phyloP scores from a whole-genome alignment of 1,140 invertebrate genomes.

The Sycophaga agraensis region DNA sequence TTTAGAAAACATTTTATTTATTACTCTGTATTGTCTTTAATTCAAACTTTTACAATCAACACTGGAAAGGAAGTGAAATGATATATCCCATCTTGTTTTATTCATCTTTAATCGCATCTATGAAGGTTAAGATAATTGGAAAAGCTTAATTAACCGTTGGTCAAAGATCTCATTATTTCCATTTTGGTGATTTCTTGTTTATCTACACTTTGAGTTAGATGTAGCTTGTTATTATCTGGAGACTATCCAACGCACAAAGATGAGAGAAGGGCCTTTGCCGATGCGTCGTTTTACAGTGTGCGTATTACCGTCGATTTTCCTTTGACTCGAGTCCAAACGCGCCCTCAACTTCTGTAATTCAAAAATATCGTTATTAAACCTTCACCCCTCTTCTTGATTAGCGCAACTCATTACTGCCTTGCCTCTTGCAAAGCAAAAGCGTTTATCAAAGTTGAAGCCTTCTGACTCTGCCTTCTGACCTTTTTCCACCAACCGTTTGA shows the following conservation, averaged over 20 bases:
- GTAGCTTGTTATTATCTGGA: constrained; percentile 4
- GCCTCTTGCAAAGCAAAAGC: neutral
- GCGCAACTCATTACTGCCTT: constrained; percentile 19
- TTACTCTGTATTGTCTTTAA: no score
- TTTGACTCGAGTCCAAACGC: neutral
- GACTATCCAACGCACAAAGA: neutral
- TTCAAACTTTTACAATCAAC: no score
- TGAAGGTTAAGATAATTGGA: neutral
- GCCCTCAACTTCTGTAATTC: constrained; percentile 6
- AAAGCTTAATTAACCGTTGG: neutral
- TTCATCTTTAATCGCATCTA: neutral
- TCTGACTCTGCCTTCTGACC: neutral
- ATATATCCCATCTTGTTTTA: no score
- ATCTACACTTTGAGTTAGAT: neutral
- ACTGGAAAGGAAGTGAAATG: no score
- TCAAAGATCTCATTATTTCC: neutral
- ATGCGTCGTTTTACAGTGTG: constrained; percentile 1
- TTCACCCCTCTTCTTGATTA: constrained; percentile 14
- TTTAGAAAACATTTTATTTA: no score
- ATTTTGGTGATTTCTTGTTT: neutral
- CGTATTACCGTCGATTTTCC: neutral
- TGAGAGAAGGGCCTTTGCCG: neutral
- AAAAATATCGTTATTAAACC: constrained; percentile 13
- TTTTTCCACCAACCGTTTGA: neutral
- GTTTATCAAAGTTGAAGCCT: constrained; percentile 12